These are phyloP conservation scores for Homalodisca vitripennis DNA, from an alignment of 1,140 invertebrate genomes.

Conservation along the genomic window DNA sequence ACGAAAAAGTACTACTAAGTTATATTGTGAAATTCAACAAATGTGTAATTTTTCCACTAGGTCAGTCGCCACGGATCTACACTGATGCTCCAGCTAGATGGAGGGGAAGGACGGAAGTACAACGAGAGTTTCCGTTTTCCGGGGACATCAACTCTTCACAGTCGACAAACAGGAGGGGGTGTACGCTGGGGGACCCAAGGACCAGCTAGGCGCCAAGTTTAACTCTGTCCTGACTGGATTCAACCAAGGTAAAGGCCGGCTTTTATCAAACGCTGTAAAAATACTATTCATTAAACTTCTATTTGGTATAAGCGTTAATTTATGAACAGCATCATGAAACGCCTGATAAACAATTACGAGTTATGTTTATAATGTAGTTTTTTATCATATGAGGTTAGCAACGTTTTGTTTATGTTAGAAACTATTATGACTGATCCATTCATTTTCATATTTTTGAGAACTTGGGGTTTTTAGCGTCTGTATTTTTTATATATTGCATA, in stretches of 20 bases:
- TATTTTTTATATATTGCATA: too few species aligned
- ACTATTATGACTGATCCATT: not conserved
- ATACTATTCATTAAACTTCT: too few species aligned
- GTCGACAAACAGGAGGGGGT: conserved; percentile 66
- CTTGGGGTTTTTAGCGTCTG: too few species aligned
- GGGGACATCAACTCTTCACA: conserved; percentile 60
- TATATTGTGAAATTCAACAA: too few species aligned
- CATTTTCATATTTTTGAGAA: not conserved
- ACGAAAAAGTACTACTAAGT: too few species aligned
- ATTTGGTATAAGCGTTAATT: conserved; percentile 62
- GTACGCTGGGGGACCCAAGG: conserved; percentile 63
- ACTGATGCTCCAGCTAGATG: conserved; percentile 63
- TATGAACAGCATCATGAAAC: conserved; percentile 53
- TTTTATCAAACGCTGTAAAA: too few species aligned
- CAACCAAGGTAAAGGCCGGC: too few species aligned
- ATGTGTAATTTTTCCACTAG: too few species aligned
- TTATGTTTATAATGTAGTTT: not conserved
- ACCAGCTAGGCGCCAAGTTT: too few species aligned
- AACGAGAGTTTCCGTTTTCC: conserved; percentile 63
- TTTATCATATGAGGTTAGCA: too few species aligned
- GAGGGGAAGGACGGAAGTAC: conserved; percentile 67
- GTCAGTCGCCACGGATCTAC: conserved; percentile 65
- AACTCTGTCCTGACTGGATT: too few species aligned
- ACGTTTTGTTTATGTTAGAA: not conserved
- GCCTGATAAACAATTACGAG: not conserved